These are phyloP conservation scores for Belonocnema kinseyi DNA, from an alignment of 1,140 invertebrate species.

Conservation along the genomic window DNA sequence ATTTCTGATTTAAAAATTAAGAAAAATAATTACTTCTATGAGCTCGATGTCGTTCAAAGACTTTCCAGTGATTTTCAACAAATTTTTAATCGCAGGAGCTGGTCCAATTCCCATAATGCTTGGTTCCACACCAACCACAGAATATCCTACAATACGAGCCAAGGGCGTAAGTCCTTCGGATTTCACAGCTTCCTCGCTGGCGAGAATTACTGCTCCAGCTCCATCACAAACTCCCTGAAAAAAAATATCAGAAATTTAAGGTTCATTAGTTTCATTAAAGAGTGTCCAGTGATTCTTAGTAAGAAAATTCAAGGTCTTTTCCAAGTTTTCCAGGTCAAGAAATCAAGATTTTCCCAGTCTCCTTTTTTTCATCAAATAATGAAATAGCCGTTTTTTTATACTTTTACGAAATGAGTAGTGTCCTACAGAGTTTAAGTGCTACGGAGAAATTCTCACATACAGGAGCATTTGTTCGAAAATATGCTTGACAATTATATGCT, in stretches of 20 bases:
- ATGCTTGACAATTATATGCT: too few relatives aligned
- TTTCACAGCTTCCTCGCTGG: constrained; percentile 92
- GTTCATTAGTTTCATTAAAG: not conserved
- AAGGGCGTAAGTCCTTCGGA: constrained; percentile 87
- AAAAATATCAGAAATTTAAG: constrained; percentile 37
- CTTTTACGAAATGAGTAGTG: too few relatives aligned
- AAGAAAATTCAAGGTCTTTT: too few relatives aligned
- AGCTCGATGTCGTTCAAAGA: constrained; percentile 92
- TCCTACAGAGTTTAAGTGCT: too few relatives aligned
- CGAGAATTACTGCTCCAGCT: constrained; percentile 92
- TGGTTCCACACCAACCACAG: constrained; percentile 88
- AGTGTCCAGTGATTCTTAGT: too few relatives aligned
- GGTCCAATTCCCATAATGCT: constrained; percentile 95
- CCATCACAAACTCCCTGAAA: constrained; percentile 96
- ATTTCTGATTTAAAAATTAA: not conserved
- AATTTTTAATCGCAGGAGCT: constrained; percentile 91
- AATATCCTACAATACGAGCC: constrained; percentile 86
- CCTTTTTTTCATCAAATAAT: too few relatives aligned
- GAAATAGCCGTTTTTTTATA: too few relatives aligned
- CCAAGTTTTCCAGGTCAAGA: too few relatives aligned
- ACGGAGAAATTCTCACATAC: too few relatives aligned
- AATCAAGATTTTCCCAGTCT: too few relatives aligned
- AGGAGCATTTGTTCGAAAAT: too few relatives aligned
- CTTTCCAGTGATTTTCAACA: constrained; percentile 85
- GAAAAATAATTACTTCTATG: constrained; percentile 84